Percentiles rank a stretch among this genome's conserved stretches.
Evolutionary conservation across 2,113 vertebrate genomes (phyloP).

Genomic region (Oryzias woworae): DNA sequence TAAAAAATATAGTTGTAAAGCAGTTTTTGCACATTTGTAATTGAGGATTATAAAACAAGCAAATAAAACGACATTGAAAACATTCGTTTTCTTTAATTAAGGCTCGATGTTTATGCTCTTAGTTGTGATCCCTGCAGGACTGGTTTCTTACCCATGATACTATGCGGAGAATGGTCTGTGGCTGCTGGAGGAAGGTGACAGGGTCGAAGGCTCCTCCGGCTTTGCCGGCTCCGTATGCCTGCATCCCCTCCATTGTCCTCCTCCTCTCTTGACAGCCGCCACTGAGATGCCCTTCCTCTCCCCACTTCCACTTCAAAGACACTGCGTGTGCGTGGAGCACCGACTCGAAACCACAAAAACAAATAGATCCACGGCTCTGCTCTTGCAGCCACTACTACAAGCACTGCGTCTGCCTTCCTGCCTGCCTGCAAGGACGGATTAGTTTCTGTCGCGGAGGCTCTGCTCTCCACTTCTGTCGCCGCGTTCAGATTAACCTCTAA

Average conservation of each 20-base stretch:
- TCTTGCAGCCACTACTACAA: conserved; percentile 1
- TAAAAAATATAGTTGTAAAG: too few relatives aligned
- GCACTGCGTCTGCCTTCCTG: neutral
- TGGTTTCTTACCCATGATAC: conserved; percentile 89
- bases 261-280: conserved; percentile 35
- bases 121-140: neutral
- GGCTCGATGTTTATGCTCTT: too few relatives aligned
- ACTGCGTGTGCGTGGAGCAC: conserved; percentile 41
- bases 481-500: conserved; percentile 35
- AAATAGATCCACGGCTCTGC: neutral
- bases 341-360: conserved; percentile 24
- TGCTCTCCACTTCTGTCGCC: neutral
- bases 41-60: too few relatives aligned
- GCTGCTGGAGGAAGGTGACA: conserved; percentile 88
- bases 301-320: conserved; percentile 37
- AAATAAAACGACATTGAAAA: too few relatives aligned
- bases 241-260: conserved; percentile 86
- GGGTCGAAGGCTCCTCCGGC: conserved; percentile 94
- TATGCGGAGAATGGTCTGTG: conserved; percentile 88
- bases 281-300: conserved; percentile 30
- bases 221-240: conserved; percentile 91
- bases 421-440: conserved; percentile 11
- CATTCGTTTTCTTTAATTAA: too few relatives aligned
- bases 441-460: neutral
- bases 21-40: too few relatives aligned